phyloP scores from a whole-genome alignment of 2,113 vertebrate genomes.

The Microcebus lehilahytsara region DNA sequence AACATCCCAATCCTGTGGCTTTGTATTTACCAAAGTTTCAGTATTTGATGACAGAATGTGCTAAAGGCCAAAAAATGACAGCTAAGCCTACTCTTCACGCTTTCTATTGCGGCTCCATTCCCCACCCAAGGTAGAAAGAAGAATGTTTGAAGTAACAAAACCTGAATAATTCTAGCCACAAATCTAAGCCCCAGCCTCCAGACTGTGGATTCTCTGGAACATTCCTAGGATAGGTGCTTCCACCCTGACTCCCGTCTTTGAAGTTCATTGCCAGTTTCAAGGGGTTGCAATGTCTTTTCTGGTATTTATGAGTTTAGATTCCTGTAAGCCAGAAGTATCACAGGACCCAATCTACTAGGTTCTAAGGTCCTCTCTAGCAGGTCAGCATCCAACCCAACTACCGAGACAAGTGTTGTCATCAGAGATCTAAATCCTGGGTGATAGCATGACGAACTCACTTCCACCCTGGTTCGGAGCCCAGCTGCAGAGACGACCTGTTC shows the following conservation, averaged over 20 bases:
- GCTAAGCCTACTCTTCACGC: neutral
- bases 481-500: no score
- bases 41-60: slow-evolving; percentile 50
- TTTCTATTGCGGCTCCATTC: neutral
- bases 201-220: neutral
- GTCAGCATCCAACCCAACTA: neutral
- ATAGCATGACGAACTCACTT: slow-evolving; percentile 67
- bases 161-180: neutral
- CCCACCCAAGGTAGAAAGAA: neutral
- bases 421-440: slow-evolving; percentile 60
- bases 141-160: slow-evolving; percentile 18
- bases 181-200: neutral
- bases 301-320: neutral
- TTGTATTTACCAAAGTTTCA: neutral
- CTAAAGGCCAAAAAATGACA: slow-evolving; percentile 1
- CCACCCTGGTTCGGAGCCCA: neutral
- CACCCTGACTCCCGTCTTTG: neutral
- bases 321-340: neutral
- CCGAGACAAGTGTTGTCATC: slow-evolving; percentile 67
- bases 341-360: slow-evolving; percentile 49
- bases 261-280: neutral
- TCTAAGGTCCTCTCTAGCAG: neutral
- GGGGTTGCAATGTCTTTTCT: neutral
- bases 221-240: neutral
- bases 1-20: neutral